Conservation (phyloP, 2,888 invertebrate species). For the Thera britannica region DNA sequence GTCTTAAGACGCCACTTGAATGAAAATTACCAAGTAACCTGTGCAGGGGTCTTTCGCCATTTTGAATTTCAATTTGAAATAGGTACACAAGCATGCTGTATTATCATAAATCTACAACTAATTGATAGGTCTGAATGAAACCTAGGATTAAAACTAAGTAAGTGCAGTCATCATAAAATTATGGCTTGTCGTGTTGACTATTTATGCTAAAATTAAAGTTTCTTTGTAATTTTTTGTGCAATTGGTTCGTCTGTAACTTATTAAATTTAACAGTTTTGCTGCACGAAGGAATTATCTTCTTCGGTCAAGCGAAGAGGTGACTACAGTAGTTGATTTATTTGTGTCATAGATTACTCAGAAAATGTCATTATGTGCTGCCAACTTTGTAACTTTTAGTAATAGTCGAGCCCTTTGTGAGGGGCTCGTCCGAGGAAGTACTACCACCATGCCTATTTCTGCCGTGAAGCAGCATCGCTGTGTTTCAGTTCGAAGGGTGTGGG, state of each 20-base stretch:
- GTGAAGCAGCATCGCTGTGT: too few species aligned
- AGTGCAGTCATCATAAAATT: neutral
- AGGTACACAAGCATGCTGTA: neutral
- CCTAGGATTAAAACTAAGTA: neutral
- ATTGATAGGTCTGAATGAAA: neutral
- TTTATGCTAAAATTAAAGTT: slow-evolving; percentile 6
- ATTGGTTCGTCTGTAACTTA: slow-evolving; percentile 10
- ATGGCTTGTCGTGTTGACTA: slow-evolving; percentile 2
- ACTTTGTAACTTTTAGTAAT: too few species aligned
- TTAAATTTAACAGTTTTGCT: slow-evolving; percentile 7
- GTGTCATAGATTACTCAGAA: slow-evolving; percentile 2
- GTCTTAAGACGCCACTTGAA: slow-evolving; percentile 29
- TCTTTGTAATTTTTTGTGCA: slow-evolving; percentile 8
- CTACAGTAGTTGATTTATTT: slow-evolving; percentile 3
- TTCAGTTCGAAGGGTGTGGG: too few species aligned
- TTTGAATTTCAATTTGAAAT: slow-evolving; percentile 14
- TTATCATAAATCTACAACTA: neutral
- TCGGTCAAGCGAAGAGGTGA: slow-evolving; percentile 8
- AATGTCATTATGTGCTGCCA: too few species aligned
- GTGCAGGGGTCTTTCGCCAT: slow-evolving; percentile 3
- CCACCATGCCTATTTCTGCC: too few species aligned
- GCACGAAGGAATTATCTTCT: slow-evolving; percentile 10
- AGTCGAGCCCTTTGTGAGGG: too few species aligned
- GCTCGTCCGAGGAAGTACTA: too few species aligned
- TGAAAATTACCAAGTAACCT: slow-evolving; percentile 27